A percentile compares a stretch with the other conserved stretches of the same genome.
Conservation (phyloP, 2,797 vertebrate genomes). For the Catharus ustulatus region DNA sequence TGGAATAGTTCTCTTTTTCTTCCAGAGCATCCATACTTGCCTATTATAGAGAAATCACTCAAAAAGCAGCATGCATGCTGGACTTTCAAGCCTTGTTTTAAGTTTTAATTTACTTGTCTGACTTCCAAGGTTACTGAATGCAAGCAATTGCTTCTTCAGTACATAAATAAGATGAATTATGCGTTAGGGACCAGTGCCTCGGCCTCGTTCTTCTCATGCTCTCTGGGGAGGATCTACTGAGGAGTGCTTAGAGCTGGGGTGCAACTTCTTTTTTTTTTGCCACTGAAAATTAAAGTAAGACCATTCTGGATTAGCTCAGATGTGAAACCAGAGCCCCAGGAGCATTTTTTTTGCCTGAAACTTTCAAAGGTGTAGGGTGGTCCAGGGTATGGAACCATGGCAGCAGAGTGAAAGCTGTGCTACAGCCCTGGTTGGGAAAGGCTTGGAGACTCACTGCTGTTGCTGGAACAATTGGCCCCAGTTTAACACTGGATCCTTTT, state of each 20-base stretch:
- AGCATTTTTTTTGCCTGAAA: background rate
- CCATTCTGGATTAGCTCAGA: background rate
- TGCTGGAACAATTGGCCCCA: background rate
- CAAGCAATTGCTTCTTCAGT: background rate
- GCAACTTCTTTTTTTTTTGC: background rate
- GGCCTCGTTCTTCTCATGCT: background rate
- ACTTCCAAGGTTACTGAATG: constrained; percentile 35
- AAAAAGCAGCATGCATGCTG: background rate
- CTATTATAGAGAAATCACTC: constrained; percentile 8
- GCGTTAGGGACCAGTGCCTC: background rate
- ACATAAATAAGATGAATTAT: constrained; percentile 27
- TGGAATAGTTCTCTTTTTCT: constrained; percentile 4
- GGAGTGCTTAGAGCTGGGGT: background rate
- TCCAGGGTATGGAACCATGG: background rate
- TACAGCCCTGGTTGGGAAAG: background rate
- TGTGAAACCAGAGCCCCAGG: background rate
- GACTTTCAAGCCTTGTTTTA: background rate
- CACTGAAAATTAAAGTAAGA: background rate
- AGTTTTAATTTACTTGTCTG: constrained; percentile 45
- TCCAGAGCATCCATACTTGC: background rate
- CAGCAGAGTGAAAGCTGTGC: background rate
- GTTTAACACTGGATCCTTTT: background rate
- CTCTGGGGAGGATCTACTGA: background rate
- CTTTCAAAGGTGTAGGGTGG: background rate
- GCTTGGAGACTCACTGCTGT: background rate